Base-by-base conservation (phyloP, 2,797 vertebrate genomes). In the Gymnothorax reevesii region DNA sequence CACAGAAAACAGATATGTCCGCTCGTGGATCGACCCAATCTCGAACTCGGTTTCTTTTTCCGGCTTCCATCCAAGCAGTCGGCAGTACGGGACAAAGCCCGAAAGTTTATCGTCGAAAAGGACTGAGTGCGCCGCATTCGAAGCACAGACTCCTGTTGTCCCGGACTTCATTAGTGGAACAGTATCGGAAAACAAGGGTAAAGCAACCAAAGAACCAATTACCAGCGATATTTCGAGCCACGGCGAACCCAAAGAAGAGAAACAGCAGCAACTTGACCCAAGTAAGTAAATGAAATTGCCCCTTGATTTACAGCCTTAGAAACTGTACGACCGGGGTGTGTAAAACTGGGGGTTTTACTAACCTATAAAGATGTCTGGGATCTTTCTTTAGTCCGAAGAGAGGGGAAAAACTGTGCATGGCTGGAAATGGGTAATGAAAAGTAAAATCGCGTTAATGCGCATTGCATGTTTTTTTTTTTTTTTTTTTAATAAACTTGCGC, bases 321-420 rank as follows among this genome's bases (percentile, higher is more conserved):
- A 97, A 97, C 97, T 97, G 97, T 96, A 97, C 94, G 97, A 96
- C 96, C 97, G 94, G 96, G 97, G 97, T 97, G 97, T 97, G 97
- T 97, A 98, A 98, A 98, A 98, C 97, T 95, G 95, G 96, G 97
- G 97, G 95, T 99, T 99, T 99, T 99, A 99, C 98, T 97, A 98
- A 99, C 97, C 98, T 97, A 99, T 99, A 98, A 99, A 99, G 98
- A 97, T 97, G 97, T 98, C 98, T 97, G 96, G 95, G 94, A 95
- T 96, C 95, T 96, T 96, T 95, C 95, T 95, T 95, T 92, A 95
- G 95, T 94, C 95, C 93, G 94, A 95, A 95, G 73, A 77, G 33
- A 42, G 33, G 2, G 2, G 2, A 95, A 95, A 95, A 96, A 96
- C 94, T 93, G 55, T 87, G 93, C 92, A 92, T 95, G 96, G 94